phyloP scores from a whole-genome alignment of 2,113 vertebrate species.

The Chinchilla lanigera region DNA sequence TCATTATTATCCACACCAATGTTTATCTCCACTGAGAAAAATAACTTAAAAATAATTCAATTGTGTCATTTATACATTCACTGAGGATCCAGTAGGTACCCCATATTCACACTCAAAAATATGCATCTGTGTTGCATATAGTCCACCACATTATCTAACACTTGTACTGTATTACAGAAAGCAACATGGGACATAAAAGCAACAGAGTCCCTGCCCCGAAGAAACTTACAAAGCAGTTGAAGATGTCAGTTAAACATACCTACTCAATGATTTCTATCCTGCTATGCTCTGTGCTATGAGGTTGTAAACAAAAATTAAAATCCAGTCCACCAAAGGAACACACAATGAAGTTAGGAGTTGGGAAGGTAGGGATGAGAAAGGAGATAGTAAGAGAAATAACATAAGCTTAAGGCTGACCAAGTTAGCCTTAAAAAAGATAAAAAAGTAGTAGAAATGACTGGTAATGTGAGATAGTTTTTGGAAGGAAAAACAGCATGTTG shows the following conservation, averaged over 20 bases:
- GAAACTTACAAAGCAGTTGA: constrained; percentile 27
- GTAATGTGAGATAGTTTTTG: background rate
- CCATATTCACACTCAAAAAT: background rate
- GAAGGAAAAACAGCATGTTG: background rate
- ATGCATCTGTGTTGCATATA: background rate
- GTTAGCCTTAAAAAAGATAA: constrained; percentile 26
- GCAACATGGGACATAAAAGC: background rate
- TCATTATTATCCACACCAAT: constrained; percentile 31
- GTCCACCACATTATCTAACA: background rate
- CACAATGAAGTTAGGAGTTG: constrained; percentile 33
- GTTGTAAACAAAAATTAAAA: constrained; percentile 38
- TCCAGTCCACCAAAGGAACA: constrained; percentile 5
- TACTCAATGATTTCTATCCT: background rate
- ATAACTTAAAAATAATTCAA: constrained; percentile 30
- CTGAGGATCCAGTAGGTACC: background rate
- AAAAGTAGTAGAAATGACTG: background rate
- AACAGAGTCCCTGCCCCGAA: background rate
- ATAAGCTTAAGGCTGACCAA: constrained; percentile 6
- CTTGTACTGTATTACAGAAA: background rate
- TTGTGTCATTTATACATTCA: constrained; percentile 24
- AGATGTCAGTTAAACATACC: background rate
- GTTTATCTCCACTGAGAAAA: background rate
- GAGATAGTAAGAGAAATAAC: background rate
- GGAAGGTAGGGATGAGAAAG: background rate
- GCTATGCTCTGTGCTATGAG: constrained; percentile 14